Evolutionary conservation across 2,888 invertebrate genomes (phyloP).

Genomic region (Saturnia pavonia): DNA sequence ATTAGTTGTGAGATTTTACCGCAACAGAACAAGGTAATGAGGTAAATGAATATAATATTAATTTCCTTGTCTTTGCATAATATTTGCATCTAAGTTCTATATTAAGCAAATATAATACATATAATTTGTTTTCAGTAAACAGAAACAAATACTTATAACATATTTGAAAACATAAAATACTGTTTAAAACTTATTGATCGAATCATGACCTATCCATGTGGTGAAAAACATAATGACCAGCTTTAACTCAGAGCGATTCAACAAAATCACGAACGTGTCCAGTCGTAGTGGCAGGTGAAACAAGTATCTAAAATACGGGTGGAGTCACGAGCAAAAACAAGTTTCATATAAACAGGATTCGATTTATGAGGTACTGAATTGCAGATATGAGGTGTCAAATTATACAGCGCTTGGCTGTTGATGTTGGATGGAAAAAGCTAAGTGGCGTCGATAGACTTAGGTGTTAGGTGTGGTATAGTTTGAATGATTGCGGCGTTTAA

Average conservation of each 20-base stretch:
- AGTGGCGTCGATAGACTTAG: slow-evolving; percentile 23
- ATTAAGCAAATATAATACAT: too few relatives aligned
- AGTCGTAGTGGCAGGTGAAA: too few relatives aligned
- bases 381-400: slow-evolving; percentile 39
- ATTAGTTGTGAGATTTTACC: not conserved
- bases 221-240: too few relatives aligned
- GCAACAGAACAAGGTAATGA: not conserved
- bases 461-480: slow-evolving; percentile 10
- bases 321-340: not conserved
- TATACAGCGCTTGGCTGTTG: slow-evolving; percentile 29
- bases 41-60: slow-evolving; percentile 4
- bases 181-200: too few relatives aligned
- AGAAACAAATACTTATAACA: too few relatives aligned
- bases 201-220: too few relatives aligned
- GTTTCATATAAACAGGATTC: not conserved
- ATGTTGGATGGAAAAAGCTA: slow-evolving; percentile 26
- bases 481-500: not conserved
- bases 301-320: not conserved
- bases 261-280: too few relatives aligned
- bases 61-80: not conserved
- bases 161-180: too few relatives aligned
- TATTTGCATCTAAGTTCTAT: not conserved
- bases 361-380: slow-evolving; percentile 31
- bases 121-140: too few relatives aligned
- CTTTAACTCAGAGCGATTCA: too few relatives aligned